These are phyloP conservation scores for Microcebus tavaratra DNA, from an alignment of 2,113 vertebrate genomes.

Conservation along the genomic window DNA sequence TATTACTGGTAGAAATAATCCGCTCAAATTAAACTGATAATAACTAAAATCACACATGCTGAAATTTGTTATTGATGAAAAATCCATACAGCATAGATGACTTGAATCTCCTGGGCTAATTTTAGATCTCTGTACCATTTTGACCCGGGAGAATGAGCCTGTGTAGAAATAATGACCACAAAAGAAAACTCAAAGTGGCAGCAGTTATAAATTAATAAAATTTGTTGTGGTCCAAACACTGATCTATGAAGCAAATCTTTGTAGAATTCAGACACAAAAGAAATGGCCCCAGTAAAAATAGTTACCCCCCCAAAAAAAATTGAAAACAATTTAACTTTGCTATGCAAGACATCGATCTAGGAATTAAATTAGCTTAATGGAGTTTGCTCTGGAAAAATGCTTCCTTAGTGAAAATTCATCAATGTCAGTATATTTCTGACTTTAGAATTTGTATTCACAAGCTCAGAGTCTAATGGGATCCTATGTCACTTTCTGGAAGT, in stretches of 20 bases:
- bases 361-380: conserved; percentile 56
- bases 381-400: conserved; percentile 44
- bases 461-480: neutral
- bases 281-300: conserved; percentile 26
- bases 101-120: neutral
- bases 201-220: conserved; percentile 40
- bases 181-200: neutral
- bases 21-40: conserved; percentile 21
- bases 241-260: conserved; percentile 59
- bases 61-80: conserved; percentile 58
- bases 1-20: conserved; percentile 17
- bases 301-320: neutral
- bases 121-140: neutral
- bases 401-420: conserved; percentile 20
- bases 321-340: conserved; percentile 35
- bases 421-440: neutral
- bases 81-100: neutral
- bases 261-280: conserved; percentile 32
- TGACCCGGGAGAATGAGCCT: conserved; percentile 5
- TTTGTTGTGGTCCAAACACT: neutral
- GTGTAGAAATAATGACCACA: neutral
- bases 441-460: neutral
- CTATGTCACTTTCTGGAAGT: neutral
- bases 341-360: neutral
- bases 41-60: neutral